These are phyloP conservation scores for Danaus chrysippus DNA, from an alignment of 2,888 invertebrate genomes.

Conservation along the genomic window DNA sequence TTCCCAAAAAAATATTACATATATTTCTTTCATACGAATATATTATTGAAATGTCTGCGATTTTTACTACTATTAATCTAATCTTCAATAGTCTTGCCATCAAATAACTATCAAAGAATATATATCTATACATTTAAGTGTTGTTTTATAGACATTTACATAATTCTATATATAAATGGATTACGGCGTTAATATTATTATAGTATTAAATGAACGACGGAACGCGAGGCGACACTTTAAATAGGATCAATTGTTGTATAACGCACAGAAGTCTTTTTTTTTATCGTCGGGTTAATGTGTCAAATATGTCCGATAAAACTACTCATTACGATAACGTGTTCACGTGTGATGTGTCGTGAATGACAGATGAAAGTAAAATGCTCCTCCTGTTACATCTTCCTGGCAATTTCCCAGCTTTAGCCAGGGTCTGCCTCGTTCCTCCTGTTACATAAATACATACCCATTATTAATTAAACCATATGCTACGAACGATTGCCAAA, in stretches of 20 bases:
- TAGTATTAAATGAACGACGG: background rate
- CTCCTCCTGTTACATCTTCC: background rate
- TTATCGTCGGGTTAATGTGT: slow-evolving; percentile 73
- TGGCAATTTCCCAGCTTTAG: too few species aligned
- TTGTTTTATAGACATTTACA: too few species aligned
- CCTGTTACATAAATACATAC: background rate
- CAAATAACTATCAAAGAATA: too few species aligned
- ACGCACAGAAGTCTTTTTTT: slow-evolving; percentile 30
- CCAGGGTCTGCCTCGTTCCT: background rate
- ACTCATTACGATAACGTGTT: slow-evolving; percentile 39
- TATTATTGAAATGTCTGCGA: too few species aligned
- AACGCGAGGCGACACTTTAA: background rate
- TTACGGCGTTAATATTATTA: background rate
- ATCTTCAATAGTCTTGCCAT: too few species aligned
- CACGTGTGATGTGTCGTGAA: slow-evolving; percentile 35
- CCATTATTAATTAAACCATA: background rate
- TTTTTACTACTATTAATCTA: too few species aligned
- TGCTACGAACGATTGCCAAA: background rate
- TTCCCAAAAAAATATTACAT: too few species aligned
- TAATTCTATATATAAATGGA: background rate
- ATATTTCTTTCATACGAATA: too few species aligned
- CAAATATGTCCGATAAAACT: slow-evolving; percentile 62
- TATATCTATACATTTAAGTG: too few species aligned
- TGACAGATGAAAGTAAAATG: slow-evolving; percentile 27
- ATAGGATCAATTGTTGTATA: slow-evolving; percentile 17